Evolutionary conservation across 2,113 vertebrate species (phyloP).

Genomic region (Gnathonemus longibarbis): DNA sequence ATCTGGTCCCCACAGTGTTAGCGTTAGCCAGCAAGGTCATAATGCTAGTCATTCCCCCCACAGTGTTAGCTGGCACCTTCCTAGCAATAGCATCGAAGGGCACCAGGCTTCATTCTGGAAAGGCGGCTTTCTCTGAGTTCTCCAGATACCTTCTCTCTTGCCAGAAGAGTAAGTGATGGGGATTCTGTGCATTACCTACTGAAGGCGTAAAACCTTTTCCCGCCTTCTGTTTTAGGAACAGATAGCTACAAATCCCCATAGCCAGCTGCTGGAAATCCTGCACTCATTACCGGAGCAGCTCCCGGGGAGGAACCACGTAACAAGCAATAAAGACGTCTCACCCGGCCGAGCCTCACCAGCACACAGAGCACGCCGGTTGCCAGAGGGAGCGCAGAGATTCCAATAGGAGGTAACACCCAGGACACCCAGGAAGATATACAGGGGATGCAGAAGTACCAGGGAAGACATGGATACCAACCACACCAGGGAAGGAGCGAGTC

Average conservation of each 20-base stretch:
- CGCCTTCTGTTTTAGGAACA: not conserved
- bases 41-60: not conserved
- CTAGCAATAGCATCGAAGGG: not conserved
- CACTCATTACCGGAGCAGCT: not conserved
- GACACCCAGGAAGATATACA: not conserved
- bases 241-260: not conserved
- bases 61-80: not conserved
- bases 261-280: not conserved
- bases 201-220: not conserved
- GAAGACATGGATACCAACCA: not conserved
- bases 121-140: not conserved
- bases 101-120: not conserved
- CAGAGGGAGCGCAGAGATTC: not conserved
- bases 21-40: not conserved
- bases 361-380: not conserved
- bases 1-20: not conserved
- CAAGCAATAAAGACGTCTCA: not conserved
- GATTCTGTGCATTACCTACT: not conserved
- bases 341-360: not conserved
- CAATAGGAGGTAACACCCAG: not conserved
- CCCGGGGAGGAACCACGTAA: not conserved
- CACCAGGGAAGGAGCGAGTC: not conserved
- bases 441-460: not conserved
- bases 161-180: not conserved
- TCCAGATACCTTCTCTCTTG: not conserved